Evolutionary conservation across 2,888 invertebrate genomes (phyloP).

Genomic region (Thera obeliscata): DNA sequence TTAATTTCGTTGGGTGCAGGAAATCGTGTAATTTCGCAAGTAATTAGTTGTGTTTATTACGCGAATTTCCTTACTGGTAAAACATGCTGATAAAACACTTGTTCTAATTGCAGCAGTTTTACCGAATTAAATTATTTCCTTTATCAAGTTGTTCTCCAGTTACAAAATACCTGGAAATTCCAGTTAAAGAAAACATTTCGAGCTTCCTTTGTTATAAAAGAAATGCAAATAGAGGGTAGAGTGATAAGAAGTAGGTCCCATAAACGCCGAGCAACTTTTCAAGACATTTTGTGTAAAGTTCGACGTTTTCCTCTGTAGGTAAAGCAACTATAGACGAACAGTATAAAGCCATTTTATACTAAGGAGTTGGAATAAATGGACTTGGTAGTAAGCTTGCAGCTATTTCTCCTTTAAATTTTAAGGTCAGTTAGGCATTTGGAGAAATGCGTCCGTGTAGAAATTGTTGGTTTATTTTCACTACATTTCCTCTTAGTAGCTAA

Average conservation of each 20-base stretch:
- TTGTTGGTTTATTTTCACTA: constrained; percentile 1
- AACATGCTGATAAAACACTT: constrained; percentile 30
- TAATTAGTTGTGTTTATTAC: constrained; percentile 34
- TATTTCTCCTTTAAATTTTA: constrained; percentile 21
- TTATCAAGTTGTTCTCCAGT: constrained; percentile 15
- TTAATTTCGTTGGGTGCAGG: constrained; percentile 47
- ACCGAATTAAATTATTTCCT: constrained; percentile 13
- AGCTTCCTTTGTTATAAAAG: constrained; percentile 44
- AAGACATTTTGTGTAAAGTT: constrained; percentile 58
- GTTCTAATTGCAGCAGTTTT: constrained; percentile 17
- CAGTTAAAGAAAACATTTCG: constrained; percentile 36
- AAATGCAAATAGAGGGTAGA: constrained; percentile 55
- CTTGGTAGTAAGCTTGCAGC: constrained; percentile 45
- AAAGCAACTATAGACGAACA: constrained; percentile 47
- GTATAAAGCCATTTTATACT: constrained; percentile 54
- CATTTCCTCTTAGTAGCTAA: background rate
- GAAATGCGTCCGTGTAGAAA: constrained; percentile 7
- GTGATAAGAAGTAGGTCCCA: constrained; percentile 48
- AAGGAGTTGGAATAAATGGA: constrained; percentile 42
- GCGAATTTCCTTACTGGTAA: constrained; percentile 27
- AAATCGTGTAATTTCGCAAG: constrained; percentile 44
- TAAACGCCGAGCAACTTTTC: constrained; percentile 55
- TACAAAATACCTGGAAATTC: constrained; percentile 35
- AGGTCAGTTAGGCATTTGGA: constrained; percentile 6
- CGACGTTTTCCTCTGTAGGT: constrained; percentile 50